Evolutionary conservation across 2,113 vertebrate genomes (phyloP).

Genomic region (Ranitomeya variabilis): DNA sequence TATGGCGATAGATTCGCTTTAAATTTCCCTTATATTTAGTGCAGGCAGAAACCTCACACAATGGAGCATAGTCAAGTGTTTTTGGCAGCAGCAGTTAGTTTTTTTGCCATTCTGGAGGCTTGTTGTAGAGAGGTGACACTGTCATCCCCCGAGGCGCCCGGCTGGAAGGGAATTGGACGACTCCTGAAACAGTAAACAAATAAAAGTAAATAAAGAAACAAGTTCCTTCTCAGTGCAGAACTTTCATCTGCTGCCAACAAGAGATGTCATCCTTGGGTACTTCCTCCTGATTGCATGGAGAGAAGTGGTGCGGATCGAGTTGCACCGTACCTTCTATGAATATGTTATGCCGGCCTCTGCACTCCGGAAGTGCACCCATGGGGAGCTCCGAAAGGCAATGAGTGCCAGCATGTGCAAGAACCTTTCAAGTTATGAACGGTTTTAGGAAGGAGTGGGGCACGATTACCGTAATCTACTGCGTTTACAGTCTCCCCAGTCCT

Average conservation of each 20-base stretch:
- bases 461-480: not conserved
- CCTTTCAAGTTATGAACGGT: not conserved
- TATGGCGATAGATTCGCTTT: not conserved
- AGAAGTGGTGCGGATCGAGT: not conserved
- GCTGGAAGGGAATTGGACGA: constrained; percentile 8
- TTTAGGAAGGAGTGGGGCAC: not conserved
- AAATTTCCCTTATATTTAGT: not conserved
- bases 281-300: not conserved
- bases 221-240: not conserved
- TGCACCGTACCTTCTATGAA: not conserved
- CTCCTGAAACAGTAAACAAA: constrained; percentile 32
- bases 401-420: not conserved
- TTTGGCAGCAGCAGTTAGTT: not conserved
- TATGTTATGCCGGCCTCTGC: not conserved
- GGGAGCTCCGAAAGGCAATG: not conserved
- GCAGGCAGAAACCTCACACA: constrained; percentile 2
- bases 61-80: not conserved
- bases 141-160: not conserved
- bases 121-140: not conserved
- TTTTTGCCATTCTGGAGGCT: not conserved
- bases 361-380: not conserved
- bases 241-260: constrained; percentile 33
- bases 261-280: constrained; percentile 14
- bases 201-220: constrained; percentile 22
- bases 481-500: not conserved